A percentile compares a stretch with the other conserved stretches of the same genome.
phyloP scores from a whole-genome alignment of 2,113 vertebrate species.

The Genyomyrus donnyi region DNA sequence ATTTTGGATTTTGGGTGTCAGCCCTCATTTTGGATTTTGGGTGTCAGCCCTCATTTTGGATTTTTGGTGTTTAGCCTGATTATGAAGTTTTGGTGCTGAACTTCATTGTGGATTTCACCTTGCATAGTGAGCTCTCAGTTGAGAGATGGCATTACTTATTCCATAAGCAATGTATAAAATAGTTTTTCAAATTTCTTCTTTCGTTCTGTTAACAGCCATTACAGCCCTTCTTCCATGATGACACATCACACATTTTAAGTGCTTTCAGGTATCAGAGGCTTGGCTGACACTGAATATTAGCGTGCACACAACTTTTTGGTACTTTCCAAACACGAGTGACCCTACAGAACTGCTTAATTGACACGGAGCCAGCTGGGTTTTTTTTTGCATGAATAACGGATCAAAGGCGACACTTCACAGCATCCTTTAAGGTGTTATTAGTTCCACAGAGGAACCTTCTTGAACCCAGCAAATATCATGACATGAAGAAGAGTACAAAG shows the following conservation, averaged over 20 bases:
- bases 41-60: too few species aligned
- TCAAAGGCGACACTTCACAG: slow-evolving; percentile 10
- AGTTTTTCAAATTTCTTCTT: not conserved
- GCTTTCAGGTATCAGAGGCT: not conserved
- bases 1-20: too few species aligned
- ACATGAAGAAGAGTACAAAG: slow-evolving; percentile 14
- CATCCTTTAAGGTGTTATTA: slow-evolving; percentile 13
- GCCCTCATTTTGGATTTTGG: too few species aligned
- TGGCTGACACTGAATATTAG: not conserved
- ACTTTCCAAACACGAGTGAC: not conserved
- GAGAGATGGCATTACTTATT: not conserved
- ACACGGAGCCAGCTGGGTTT: not conserved
- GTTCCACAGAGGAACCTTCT: not conserved
- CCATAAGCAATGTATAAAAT: not conserved
- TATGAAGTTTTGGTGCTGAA: not conserved
- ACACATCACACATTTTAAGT: not conserved
- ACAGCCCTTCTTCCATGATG: not conserved
- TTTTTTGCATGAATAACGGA: not conserved
- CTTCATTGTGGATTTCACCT: not conserved
- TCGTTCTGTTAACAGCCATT: not conserved
- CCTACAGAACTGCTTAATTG: not conserved
- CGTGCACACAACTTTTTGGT: not conserved
- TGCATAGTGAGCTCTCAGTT: not conserved
- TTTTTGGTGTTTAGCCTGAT: too few species aligned
- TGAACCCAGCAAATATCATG: not conserved